Evolutionary conservation across 2,113 vertebrate species (phyloP).

Genomic region (Saguinus midas): DNA sequence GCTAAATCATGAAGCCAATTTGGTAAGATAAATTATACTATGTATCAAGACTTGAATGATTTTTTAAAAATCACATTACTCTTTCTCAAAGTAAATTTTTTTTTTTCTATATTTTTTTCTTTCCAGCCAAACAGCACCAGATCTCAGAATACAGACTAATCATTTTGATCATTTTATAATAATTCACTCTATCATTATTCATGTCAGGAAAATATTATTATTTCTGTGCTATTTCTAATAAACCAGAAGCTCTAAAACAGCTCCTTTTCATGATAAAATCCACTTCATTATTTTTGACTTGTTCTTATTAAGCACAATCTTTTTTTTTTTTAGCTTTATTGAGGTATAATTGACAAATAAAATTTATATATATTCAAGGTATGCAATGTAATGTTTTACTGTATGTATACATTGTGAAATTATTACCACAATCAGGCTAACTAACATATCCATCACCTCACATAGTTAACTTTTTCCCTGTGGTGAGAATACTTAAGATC

Average conservation of each 20-base stretch:
- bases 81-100: constrained; percentile 16
- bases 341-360: not conserved
- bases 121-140: not conserved
- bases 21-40: constrained; percentile 7
- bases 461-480: not conserved
- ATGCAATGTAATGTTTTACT: not conserved
- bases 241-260: not conserved
- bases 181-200: not conserved
- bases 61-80: not conserved
- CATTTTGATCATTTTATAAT: constrained; percentile 32
- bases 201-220: not conserved
- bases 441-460: not conserved
- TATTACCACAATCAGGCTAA: not conserved
- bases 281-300: not conserved
- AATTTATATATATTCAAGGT: not conserved
- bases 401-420: not conserved
- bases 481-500: not conserved
- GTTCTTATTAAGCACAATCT: constrained; percentile 3
- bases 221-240: constrained; percentile 46
- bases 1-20: constrained; percentile 31
- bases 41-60: not conserved
- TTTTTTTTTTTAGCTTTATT: not conserved
- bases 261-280: not conserved
- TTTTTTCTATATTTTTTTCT: not conserved
- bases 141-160: not conserved